Evolutionary conservation across 2,797 vertebrate genomes (phyloP), one percentile per base, ranked within the genome.

Genomic region (Bufotes viridis): DNA sequence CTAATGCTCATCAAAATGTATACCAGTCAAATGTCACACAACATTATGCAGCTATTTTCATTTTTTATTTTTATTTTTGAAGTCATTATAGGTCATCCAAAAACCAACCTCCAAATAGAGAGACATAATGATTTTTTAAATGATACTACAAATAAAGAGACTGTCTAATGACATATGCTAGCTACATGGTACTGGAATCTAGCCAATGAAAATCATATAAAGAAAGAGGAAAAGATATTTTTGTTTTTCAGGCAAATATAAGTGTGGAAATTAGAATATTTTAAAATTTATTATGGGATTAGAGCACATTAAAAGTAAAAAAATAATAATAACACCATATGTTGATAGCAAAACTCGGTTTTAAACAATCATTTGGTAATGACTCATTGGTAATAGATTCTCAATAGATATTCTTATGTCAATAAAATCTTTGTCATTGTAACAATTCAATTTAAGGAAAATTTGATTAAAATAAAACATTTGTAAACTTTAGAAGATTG

Each of bases 1-100:
- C 82, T 84, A 79, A 80, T 61, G 63, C 63, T 80, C 78, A 80
- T 84, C 63, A 60, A 88, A 72, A 82, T 72, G 17, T 57, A 67
- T n/a, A 67, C 26, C 20, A 72, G 53, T 24, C 76, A 84, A 79
- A 80, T 67, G 13, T 24, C 60, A 83, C 55, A 78, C 81, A 22
- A 63, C 58, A 84, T 65, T 88, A 79, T 84, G 63, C 53, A 78
- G 20, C 58, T 29, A 34, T 78, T 67, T 83, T 83, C 55, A 34
- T 67, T 75, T 60, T 63, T 86, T 17, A 79, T 55, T 42, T 87
- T 58, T 67, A 70, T 57, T 69, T 81, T 81, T 81, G 1, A 81
- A 67, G 51, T 81, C 79, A 81, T 67, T 51, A 67, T 51, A 24
- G 65, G 42, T 49, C 61, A 81, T 49, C 60, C 80, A 81, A 81